Conservation (phyloP, 2,797 vertebrate genomes). For the Cossypha caffra region DNA sequence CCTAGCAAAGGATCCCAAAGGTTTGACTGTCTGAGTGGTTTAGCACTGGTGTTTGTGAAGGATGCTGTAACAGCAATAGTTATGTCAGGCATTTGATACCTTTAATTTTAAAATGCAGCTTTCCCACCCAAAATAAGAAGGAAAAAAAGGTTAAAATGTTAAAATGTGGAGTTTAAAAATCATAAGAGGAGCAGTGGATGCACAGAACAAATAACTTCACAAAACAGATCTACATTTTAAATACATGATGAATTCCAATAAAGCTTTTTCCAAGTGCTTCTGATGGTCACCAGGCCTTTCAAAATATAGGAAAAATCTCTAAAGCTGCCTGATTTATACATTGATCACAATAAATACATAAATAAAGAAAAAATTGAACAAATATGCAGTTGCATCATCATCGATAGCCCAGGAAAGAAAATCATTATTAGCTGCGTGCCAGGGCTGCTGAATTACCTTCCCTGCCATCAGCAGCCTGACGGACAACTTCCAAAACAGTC, state of each 20-base stretch:
- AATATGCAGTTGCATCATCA: neutral
- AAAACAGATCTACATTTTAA: neutral
- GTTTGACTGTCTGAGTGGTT: neutral
- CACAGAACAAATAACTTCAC: neutral
- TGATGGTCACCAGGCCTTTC: neutral
- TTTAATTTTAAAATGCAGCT: neutral
- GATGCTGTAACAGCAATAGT: neutral
- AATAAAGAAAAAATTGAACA: neutral
- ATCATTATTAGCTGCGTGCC: neutral
- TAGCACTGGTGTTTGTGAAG: fast-evolving
- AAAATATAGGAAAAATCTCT: neutral
- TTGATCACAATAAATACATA: neutral
- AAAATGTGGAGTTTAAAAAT: neutral
- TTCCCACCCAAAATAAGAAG: neutral
- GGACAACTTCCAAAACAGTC: fast-evolving
- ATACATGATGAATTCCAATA: neutral
- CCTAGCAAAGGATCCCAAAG: neutral
- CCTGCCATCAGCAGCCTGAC: neutral
- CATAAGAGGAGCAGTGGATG: fast-evolving
- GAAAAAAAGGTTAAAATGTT: neutral
- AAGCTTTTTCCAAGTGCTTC: neutral
- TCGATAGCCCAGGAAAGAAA: neutral
- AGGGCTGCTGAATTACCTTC: neutral
- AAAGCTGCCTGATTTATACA: neutral
- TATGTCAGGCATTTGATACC: neutral